phyloP scores from a whole-genome alignment of 2,113 vertebrate species.

The Hypocryptadius cinnamomeus region DNA sequence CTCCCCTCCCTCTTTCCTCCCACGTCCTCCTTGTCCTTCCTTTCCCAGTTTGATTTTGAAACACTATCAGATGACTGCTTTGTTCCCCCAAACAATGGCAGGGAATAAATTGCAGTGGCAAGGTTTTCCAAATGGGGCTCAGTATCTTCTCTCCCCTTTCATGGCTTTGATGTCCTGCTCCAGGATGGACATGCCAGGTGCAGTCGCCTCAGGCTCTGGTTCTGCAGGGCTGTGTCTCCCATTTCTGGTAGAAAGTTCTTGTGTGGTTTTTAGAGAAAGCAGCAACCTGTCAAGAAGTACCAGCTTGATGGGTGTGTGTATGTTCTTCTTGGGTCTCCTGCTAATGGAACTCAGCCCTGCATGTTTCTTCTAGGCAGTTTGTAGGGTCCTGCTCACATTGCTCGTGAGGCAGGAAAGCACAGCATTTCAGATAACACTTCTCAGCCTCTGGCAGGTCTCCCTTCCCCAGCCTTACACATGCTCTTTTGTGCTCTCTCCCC shows the following conservation, averaged over 20 bases:
- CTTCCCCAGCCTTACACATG: neutral
- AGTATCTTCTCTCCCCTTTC: neutral
- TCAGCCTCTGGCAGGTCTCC: neutral
- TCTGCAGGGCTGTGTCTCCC: fast-evolving
- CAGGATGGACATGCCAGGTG: neutral
- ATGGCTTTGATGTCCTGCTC: neutral
- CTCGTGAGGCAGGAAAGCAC: neutral
- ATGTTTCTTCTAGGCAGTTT: neutral
- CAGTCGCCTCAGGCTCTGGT: fast-evolving
- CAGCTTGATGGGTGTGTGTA: neutral
- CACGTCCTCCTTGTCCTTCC: neutral
- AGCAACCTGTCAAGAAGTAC: neutral
- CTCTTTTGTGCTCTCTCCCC: neutral
- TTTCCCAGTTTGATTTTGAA: constrained; percentile 31
- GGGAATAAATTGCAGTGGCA: neutral
- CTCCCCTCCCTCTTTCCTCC: constrained; percentile 3
- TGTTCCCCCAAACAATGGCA: constrained; percentile 29
- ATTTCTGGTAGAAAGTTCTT: neutral
- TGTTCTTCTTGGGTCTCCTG: neutral
- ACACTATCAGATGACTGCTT: neutral
- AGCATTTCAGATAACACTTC: neutral
- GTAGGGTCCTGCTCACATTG: neutral
- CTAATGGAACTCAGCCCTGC: neutral
- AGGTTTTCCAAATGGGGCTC: neutral
- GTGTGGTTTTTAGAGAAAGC: neutral